Conservation (phyloP, 1,140 invertebrate species). For the Drosophila busckii region DNA sequence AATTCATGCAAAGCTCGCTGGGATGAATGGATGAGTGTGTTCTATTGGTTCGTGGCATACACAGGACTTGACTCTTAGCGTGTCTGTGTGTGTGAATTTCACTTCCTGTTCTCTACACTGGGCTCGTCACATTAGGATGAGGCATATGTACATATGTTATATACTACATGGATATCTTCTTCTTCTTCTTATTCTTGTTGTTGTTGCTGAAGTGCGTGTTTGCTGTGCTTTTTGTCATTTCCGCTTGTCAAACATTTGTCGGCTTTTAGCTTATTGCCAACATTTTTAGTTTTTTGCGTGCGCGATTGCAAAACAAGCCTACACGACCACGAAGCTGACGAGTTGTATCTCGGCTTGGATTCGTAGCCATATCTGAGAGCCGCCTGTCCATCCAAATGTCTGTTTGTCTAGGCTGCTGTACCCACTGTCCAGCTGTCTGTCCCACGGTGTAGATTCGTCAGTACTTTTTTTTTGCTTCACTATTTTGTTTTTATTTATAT, state of each 20-base stretch:
- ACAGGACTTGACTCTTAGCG: slow-evolving; percentile 1
- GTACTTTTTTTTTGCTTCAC: too few species aligned
- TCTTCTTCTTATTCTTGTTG: slow-evolving; percentile 3
- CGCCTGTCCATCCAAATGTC: neutral
- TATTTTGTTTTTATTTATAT: too few species aligned
- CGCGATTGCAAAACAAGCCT: slow-evolving; percentile 61
- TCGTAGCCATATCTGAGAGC: slow-evolving; percentile 17
- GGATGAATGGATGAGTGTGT: too few species aligned
- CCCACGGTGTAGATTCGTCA: too few species aligned
- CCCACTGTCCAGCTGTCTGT: slow-evolving; percentile 8
- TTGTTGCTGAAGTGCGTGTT: slow-evolving; percentile 16
- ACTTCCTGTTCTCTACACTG: too few species aligned
- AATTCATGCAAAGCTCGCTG: too few species aligned
- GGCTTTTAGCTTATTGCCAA: slow-evolving; percentile 73
- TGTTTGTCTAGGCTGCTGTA: neutral
- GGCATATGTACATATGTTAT: too few species aligned
- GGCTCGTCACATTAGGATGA: too few species aligned
- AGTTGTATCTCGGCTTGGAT: slow-evolving; percentile 27
- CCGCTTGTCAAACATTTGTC: slow-evolving; percentile 74
- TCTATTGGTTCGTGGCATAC: too few species aligned
- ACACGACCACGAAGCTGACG: slow-evolving; percentile 40
- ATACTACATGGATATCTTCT: too few species aligned
- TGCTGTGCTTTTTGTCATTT: slow-evolving; percentile 55
- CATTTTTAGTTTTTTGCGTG: slow-evolving; percentile 19
- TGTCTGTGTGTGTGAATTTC: slow-evolving; percentile 1